Evolutionary conservation across 1,140 invertebrate genomes (phyloP), one percentile per base, ranked within the genome.

Genomic region (Charaxes varanes): DNA sequence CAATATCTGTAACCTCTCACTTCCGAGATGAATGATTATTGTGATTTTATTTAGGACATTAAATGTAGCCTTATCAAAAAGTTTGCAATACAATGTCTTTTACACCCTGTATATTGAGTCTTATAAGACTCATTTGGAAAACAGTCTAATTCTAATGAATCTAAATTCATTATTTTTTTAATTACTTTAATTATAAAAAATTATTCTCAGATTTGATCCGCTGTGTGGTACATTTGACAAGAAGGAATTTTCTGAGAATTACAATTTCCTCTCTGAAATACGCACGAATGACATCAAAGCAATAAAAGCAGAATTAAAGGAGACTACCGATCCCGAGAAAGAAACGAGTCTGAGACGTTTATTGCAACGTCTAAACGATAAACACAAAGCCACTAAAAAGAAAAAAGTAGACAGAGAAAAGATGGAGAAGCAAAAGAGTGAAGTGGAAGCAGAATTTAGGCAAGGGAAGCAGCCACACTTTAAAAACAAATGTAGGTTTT

Each of bases 401-500:
- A 87, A 80, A 35, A 87, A 87, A 33, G 65, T 85, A 14, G 82
- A 88, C 47, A 79, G 85, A 14, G 71, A 89, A 38, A 62, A 87
- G 26, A 76, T 85, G 14, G 66, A 85, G 16, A 81, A 85, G 14
- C 82, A 90, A 42, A 90, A 89, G 32, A 70, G 86, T 38, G 76
- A 87, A 48, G 82, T 88, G 38, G 74, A 86, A 12, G 74, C 90
- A 32, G 84, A 87, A 8, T 86, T 91, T 1, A 87, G 86, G 54
- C 74, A 87, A 52, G 91, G 91, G 16, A 87, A 87, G 49, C 88
- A 88, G 36, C 92, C 92, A 14, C 79, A 85, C 16, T 94, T 89
- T 58, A 87, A 91, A 36, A 95, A 91, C 62, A 95, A 95, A 89
- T 92, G 94, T 95, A 88, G 89, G 86, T 84, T 46, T 28, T 21